A percentile compares a stretch with the other conserved stretches of the same genome.
phyloP scores from a whole-genome alignment of 2,888 invertebrate genomes.

The Entomobrya proxima region DNA sequence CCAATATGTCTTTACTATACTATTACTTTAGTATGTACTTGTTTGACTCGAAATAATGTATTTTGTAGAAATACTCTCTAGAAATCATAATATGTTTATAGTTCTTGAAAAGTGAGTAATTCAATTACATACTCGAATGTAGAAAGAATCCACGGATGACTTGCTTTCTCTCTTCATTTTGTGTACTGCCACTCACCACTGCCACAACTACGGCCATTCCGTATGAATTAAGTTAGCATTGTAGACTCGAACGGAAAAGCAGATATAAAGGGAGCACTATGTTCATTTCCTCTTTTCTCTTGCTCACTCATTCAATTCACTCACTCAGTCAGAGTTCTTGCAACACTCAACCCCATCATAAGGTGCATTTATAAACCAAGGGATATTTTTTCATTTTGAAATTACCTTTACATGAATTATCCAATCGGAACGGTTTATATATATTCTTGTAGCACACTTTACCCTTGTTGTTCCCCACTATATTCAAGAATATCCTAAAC shows the following conservation, averaged over 20 bases:
- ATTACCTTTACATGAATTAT: too few species aligned
- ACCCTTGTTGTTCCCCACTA: too few species aligned
- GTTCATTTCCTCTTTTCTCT: slow-evolving; percentile 7
- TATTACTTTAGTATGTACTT: neutral
- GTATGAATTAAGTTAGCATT: neutral
- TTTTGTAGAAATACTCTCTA: neutral
- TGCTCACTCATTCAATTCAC: neutral
- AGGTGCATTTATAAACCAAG: too few species aligned
- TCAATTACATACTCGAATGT: slow-evolving; percentile 58
- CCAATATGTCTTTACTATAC: too few species aligned
- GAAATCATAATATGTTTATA: slow-evolving; percentile 30
- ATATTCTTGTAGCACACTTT: too few species aligned
- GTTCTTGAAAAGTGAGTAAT: slow-evolving; percentile 48
- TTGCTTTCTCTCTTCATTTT: slow-evolving; percentile 25
- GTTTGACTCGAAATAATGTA: neutral
- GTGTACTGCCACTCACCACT: too few species aligned
- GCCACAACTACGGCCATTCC: neutral
- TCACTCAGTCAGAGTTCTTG: too few species aligned
- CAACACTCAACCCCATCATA: neutral
- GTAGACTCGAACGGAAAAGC: neutral
- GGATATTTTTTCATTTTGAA: too few species aligned
- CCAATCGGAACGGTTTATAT: too few species aligned
- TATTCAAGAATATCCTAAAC: too few species aligned
- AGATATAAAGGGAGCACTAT: neutral
- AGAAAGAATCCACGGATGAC: slow-evolving; percentile 51